Conservation (phyloP, 2,797 vertebrate genomes). For the Sebastes cheni region DNA sequence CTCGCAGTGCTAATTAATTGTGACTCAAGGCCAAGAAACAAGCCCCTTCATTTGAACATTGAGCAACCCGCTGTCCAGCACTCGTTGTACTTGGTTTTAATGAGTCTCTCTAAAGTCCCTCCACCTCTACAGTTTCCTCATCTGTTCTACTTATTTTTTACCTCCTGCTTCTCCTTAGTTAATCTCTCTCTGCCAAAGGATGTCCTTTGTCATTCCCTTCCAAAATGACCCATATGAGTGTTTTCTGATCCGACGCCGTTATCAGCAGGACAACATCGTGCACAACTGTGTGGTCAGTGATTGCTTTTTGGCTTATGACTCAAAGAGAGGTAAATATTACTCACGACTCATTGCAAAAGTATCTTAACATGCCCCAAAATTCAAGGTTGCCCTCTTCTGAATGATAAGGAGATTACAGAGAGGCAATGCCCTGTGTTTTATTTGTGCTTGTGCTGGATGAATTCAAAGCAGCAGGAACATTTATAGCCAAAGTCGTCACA, state of each 20-base stretch:
- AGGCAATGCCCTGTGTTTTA: not conserved
- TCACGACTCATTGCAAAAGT: not conserved
- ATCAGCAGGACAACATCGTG: constrained; percentile 14
- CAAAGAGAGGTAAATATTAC: constrained; percentile 6
- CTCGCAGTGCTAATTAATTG: constrained; percentile 64
- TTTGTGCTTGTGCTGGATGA: constrained; percentile 7
- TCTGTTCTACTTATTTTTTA: constrained; percentile 18
- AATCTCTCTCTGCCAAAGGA: constrained; percentile 16
- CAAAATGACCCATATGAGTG: constrained; percentile 24
- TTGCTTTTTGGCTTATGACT: constrained; percentile 14
- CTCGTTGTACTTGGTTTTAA: constrained; percentile 59
- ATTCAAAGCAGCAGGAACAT: constrained; percentile 9
- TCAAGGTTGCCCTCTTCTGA: constrained; percentile 15
- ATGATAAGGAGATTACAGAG: constrained; percentile 5
- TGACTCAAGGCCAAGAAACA: constrained; percentile 64
- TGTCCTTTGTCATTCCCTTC: constrained; percentile 9
- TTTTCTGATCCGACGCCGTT: constrained; percentile 18
- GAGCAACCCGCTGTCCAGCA: constrained; percentile 54
- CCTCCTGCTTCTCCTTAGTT: constrained; percentile 6
- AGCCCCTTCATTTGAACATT: constrained; percentile 51
- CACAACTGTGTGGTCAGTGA: not conserved
- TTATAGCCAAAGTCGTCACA: constrained; percentile 6
- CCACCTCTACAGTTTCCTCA: constrained; percentile 36
- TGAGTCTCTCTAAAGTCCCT: constrained; percentile 50
- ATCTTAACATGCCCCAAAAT: not conserved